phyloP scores from a whole-genome alignment of 2,888 invertebrate species.

The Lycocerus yunnanus region DNA sequence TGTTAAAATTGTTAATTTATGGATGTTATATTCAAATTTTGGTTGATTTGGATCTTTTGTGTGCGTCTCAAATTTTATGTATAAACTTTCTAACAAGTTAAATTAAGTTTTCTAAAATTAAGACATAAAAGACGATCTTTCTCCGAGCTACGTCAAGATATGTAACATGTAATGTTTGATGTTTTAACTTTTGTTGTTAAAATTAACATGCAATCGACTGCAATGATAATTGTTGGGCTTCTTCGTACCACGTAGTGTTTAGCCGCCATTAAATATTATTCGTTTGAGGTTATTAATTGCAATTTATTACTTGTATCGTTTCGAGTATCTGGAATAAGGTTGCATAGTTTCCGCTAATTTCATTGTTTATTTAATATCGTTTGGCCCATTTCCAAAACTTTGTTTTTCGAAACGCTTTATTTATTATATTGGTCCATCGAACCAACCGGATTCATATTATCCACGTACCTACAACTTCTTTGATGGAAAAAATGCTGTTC shows the following conservation, averaged over 20 bases:
- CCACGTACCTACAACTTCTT: background rate
- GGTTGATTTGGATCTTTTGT: background rate
- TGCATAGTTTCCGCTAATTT: background rate
- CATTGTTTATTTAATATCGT: background rate
- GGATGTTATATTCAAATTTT: background rate
- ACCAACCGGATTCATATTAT: background rate
- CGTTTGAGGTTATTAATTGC: slow-evolving; percentile 33
- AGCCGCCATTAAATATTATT: slow-evolving; percentile 25
- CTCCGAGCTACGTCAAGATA: background rate
- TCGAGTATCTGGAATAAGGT: background rate
- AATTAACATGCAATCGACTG: slow-evolving; percentile 35
- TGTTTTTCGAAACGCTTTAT: background rate
- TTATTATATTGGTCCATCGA: background rate
- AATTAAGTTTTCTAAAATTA: background rate
- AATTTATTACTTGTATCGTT: slow-evolving; percentile 31
- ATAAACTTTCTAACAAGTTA: slow-evolving; percentile 3
- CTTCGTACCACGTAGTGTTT: slow-evolving; percentile 36
- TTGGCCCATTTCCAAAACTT: background rate
- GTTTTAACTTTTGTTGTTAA: slow-evolving; percentile 15
- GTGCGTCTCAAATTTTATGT: background rate
- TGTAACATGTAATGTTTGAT: background rate
- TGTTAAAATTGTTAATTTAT: background rate
- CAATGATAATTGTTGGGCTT: slow-evolving; percentile 30
- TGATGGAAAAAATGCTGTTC: background rate
- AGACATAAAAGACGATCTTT: slow-evolving; percentile 3